Evolutionary conservation across 23 tunicate species (phyloP).

Genomic region (Styela plicata): DNA sequence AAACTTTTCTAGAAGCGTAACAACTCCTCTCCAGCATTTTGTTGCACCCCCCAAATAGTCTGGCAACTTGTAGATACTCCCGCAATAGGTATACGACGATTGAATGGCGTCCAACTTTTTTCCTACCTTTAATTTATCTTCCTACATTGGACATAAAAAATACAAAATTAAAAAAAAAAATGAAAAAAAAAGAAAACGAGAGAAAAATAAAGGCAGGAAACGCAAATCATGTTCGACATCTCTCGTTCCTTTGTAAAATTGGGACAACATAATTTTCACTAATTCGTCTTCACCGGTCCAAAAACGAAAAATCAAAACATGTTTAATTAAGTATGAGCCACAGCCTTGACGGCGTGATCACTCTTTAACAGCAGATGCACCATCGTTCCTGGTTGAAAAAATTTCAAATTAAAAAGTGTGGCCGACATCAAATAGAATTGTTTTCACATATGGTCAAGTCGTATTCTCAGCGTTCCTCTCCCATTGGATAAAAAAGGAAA

Average conservation of each 20-base stretch:
- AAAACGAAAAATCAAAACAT: not conserved
- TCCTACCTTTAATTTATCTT: too few relatives aligned
- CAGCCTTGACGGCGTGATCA: not conserved
- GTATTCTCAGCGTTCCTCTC: too few relatives aligned
- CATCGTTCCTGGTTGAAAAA: not conserved
- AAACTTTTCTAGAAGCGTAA: not conserved
- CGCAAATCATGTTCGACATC: not conserved
- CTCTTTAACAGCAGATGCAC: not conserved
- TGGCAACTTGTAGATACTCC: too few relatives aligned
- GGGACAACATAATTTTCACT: not conserved
- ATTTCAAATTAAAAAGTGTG: too few relatives aligned
- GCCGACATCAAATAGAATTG: too few relatives aligned
- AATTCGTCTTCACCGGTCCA: not conserved
- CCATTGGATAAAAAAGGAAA: too few relatives aligned
- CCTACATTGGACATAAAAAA: too few relatives aligned
- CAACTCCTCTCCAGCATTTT: not conserved
- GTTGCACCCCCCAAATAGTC: too few relatives aligned
- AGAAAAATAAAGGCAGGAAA: not conserved
- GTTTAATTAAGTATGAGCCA: not conserved
- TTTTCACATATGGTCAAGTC: too few relatives aligned
- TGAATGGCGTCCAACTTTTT: too few relatives aligned
- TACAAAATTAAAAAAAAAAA: too few relatives aligned
- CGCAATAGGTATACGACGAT: too few relatives aligned
- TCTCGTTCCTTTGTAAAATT: not conserved
- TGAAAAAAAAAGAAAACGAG: not conserved